Conservation (phyloP, 2,888 invertebrate genomes). For the Agonopterix arenella region DNA sequence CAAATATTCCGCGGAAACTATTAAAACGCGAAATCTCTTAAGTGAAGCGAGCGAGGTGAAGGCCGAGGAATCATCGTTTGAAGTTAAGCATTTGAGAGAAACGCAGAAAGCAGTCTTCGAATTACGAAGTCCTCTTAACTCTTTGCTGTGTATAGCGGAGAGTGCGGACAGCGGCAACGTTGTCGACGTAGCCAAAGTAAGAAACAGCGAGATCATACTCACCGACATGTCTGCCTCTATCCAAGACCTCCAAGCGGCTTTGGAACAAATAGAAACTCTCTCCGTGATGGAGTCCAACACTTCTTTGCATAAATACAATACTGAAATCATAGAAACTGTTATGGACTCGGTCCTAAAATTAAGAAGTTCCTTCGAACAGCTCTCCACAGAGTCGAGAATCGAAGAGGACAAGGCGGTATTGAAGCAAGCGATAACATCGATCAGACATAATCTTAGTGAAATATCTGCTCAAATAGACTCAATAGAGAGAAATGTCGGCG, state of each 20-base stretch:
- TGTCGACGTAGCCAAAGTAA: constrained; percentile 30
- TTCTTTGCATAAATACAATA: constrained; percentile 62
- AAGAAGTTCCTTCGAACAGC: constrained; percentile 73
- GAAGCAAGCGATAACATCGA: constrained; percentile 39
- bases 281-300: constrained; percentile 69
- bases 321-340: constrained; percentile 80
- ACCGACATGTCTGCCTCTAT: constrained; percentile 65
- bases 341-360: constrained; percentile 80
- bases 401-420: constrained; percentile 40
- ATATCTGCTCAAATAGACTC: constrained; percentile 45
- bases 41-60: constrained; percentile 52
- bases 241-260: constrained; percentile 64
- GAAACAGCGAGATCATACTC: constrained; percentile 50
- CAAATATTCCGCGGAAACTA: constrained; percentile 71
- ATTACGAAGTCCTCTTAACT: constrained; percentile 49
- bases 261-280: constrained; percentile 67
- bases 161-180: constrained; percentile 40
- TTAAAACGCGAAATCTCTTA: constrained; percentile 58
- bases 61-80: constrained; percentile 37
- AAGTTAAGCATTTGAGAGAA: constrained; percentile 50
- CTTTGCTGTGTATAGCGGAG: constrained; percentile 49
- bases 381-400: constrained; percentile 40
- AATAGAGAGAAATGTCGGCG: constrained; percentile 47
- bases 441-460: constrained; percentile 50
- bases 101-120: constrained; percentile 64